Evolutionary conservation across 2,113 vertebrate species (phyloP).

Genomic region (Acrocephalus arundinaceus): DNA sequence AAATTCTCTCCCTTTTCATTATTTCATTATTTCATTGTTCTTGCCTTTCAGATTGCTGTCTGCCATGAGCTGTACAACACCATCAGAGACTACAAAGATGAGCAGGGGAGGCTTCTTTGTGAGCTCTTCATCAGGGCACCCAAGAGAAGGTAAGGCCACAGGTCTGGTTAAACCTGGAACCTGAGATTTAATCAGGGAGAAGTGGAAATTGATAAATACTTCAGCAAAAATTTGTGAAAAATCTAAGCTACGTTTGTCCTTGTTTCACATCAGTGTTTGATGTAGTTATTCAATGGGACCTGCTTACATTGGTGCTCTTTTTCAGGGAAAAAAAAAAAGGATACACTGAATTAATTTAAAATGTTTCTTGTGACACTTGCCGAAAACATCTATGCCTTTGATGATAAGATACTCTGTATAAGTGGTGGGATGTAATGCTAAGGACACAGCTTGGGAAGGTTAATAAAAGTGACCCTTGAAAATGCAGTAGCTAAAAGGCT

Average conservation of each 20-base stretch:
- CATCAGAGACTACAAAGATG: constrained; percentile 96
- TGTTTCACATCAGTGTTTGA: background rate
- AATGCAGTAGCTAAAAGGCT: background rate
- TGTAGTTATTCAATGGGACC: background rate
- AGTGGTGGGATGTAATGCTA: background rate
- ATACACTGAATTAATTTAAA: background rate
- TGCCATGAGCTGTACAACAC: constrained; percentile 98
- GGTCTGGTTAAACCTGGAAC: background rate
- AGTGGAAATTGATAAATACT: background rate
- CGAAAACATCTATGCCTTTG: background rate
- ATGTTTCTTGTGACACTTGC: background rate
- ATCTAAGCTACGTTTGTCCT: background rate
- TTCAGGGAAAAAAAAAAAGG: background rate
- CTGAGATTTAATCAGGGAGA: background rate
- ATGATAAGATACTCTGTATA: background rate
- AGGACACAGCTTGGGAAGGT: background rate
- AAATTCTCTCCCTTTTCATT: background rate
- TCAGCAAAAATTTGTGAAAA: background rate
- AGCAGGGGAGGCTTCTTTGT: constrained; percentile 94
- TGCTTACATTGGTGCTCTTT: background rate
- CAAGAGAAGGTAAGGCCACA: constrained; percentile 86
- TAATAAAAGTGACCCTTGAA: background rate
- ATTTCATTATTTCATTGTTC: background rate
- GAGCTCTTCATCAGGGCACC: constrained; percentile 97
- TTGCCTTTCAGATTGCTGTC: constrained; percentile 88